phyloP scores from a whole-genome alignment of 2,888 invertebrate genomes.

The Cabera pusaria region DNA sequence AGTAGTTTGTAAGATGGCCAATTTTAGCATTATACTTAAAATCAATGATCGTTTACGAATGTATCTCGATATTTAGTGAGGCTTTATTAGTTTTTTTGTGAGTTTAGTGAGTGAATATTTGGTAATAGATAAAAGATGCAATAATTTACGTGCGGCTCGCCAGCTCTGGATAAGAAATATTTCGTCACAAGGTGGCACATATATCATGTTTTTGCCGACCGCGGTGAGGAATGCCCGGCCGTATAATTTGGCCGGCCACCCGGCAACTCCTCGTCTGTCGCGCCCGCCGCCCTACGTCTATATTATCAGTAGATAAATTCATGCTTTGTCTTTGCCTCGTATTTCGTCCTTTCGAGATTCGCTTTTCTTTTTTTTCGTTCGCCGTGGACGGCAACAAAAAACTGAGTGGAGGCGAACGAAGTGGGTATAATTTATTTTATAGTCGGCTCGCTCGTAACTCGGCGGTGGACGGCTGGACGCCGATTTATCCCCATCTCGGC shows the following conservation, averaged over 20 bases:
- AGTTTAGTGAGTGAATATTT: no score
- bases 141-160: conserved; percentile 72
- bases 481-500: conserved; percentile 80
- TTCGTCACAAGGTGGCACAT: conserved; percentile 78
- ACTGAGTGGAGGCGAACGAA: conserved; percentile 81
- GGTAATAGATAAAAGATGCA: no score
- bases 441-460: conserved; percentile 82
- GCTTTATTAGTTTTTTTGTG: no score
- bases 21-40: no score
- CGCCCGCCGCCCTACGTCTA: conserved; percentile 79
- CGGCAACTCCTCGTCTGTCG: conserved; percentile 72
- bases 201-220: conserved; percentile 78
- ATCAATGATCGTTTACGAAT: no score
- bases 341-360: conserved; percentile 81
- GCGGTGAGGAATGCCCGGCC: conserved; percentile 70
- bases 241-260: conserved; percentile 80
- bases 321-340: conserved; percentile 83
- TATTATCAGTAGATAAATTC: conserved; percentile 84
- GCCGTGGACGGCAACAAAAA: conserved; percentile 76
- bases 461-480: conserved; percentile 81
- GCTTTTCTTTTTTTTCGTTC: conserved; percentile 71
- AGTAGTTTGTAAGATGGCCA: no score
- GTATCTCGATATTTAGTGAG: no score
- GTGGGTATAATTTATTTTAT: conserved; percentile 84
- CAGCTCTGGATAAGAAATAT: conserved; percentile 75